Percentiles rank a stretch among this genome's conserved stretches.
These are phyloP conservation scores for Dryococelus australis DNA, from an alignment of 2,888 invertebrate genomes.

Conservation along the genomic window DNA sequence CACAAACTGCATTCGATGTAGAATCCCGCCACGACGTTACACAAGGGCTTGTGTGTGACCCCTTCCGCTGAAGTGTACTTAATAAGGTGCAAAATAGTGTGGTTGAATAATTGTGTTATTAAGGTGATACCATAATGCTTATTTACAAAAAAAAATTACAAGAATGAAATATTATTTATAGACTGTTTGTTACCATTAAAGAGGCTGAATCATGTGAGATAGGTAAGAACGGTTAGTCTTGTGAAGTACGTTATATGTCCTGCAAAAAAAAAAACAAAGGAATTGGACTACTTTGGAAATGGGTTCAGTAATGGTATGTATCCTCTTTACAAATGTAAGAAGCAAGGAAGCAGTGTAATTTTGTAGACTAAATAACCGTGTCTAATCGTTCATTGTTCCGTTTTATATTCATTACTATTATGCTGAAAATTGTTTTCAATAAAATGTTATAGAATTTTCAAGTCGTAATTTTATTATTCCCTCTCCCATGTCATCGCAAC, in stretches of 20 bases:
- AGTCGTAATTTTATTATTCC: constrained; percentile 25
- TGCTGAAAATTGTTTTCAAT: constrained; percentile 40
- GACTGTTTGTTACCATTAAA: background rate
- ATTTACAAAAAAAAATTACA: background rate
- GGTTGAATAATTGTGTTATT: background rate
- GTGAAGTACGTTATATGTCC: background rate
- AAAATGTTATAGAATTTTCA: constrained; percentile 41
- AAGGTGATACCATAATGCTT: constrained; percentile 1
- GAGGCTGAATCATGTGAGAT: background rate
- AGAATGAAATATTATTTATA: constrained; percentile 11
- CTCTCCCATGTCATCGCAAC: too few species aligned
- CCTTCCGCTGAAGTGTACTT: constrained; percentile 16
- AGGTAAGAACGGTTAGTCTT: background rate
- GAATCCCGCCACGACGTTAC: background rate
- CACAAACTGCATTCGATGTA: background rate
- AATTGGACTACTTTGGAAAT: background rate
- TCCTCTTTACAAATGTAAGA: background rate
- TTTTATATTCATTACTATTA: constrained; percentile 41
- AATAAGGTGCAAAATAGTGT: constrained; percentile 16
- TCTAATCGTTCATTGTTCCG: constrained; percentile 38
- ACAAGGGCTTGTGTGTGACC: background rate
- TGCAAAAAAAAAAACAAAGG: background rate
- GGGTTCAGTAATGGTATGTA: background rate
- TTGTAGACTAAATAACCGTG: constrained; percentile 20
- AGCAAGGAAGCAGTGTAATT: background rate